Evolutionary conservation across 2,113 vertebrate genomes (phyloP), one percentile per base, ranked within the genome.

Genomic region (Corydoras sp.): DNA sequence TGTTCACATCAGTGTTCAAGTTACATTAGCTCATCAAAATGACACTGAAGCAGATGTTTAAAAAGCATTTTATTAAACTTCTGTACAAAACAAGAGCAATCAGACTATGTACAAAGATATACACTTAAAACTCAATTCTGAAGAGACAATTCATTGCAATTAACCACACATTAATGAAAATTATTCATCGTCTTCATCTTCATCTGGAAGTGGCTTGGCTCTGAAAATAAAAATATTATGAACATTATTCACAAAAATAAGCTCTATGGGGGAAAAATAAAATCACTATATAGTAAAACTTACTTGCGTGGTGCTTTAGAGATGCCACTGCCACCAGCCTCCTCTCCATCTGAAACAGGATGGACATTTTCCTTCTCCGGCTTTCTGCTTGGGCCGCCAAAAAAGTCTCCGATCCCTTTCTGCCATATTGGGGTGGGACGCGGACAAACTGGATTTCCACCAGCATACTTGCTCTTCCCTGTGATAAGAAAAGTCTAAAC

Each of bases 391-490:
- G 91, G 88, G 0, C 86, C 86, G 0, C 87, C 88, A 18, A 96
- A 94, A 85, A 97, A 97, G 43, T 93, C 92, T 2, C 92, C 91
- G 11, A 97, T 94, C 62, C 92, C 92, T 77, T 91, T 94, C 81
- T 96, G 95, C 96, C 95, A 98, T 32, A 84, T 78, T 0, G 93
- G 93, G 0, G 91, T 93, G 15, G 94, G 93, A 3, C 94, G 86
- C 2, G 87, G 80, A 74, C 93, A 95, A 29, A 95, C 90, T 0
- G 91, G 89, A 81, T 94, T 94, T 0, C 93, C 92, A 0, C 91
- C 91, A 0, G 81, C 85, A 2, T 93, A 93, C 48, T 93, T 93
- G 63, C 43, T 58, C 78, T 90, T 89, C 14, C 84, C 94, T 95
- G 77, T 3, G 80, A 81, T 14, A 43, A 73, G 59, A 14, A 3